Conservation (phyloP, 2,797 vertebrate genomes). For the Arctocebus calabarensis region DNA sequence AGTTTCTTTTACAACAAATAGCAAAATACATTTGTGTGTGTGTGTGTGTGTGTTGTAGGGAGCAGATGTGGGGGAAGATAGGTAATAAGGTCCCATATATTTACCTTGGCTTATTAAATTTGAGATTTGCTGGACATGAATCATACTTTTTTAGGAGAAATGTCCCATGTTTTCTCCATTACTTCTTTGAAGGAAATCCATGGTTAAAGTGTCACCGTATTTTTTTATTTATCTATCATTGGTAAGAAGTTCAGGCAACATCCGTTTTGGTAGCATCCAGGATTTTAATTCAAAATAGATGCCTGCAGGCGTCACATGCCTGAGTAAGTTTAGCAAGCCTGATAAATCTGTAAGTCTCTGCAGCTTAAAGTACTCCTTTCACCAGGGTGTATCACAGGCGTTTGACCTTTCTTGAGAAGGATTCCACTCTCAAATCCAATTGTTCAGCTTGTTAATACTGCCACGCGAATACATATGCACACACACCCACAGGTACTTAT, state of each 20-base stretch:
- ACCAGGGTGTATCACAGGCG: background rate
- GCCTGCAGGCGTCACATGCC: background rate
- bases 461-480: background rate
- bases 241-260: constrained; percentile 37
- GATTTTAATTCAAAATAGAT: constrained; percentile 73
- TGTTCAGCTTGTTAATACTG: background rate
- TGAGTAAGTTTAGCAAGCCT: constrained; percentile 72
- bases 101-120: background rate
- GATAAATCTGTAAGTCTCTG: constrained; percentile 44
- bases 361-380: background rate
- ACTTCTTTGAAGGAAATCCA: constrained; percentile 66
- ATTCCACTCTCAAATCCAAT: constrained; percentile 31
- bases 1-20: constrained; percentile 36
- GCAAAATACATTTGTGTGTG: background rate
- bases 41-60: background rate
- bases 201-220: constrained; percentile 24
- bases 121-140: background rate
- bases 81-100: background rate
- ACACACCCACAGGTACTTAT: accelerated
- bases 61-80: background rate
- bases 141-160: background rate
- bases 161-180: background rate
- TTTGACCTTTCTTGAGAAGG: constrained; percentile 32
- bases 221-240: constrained; percentile 40
- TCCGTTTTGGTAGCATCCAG: constrained; percentile 55